phyloP scores from a whole-genome alignment of 92 coral and sea anemone species.

The Zoanthus solanderi region DNA sequence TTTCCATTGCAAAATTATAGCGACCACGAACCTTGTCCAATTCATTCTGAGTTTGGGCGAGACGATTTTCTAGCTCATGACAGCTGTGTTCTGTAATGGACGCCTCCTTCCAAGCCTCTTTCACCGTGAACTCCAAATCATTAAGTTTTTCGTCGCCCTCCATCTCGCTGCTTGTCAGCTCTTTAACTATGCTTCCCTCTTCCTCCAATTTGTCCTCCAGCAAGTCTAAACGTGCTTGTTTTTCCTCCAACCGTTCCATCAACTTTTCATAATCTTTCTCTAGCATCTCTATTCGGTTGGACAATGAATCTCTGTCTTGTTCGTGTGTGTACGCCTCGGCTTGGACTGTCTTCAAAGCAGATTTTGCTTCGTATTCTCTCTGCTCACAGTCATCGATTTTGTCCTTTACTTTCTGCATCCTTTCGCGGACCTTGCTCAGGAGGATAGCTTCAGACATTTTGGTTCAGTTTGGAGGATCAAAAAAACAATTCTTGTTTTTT shows the following conservation, averaged over 20 bases:
- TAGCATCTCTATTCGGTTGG: slow-evolving; percentile 72
- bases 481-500: not conserved
- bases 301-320: slow-evolving; percentile 79
- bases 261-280: slow-evolving; percentile 71
- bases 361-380: slow-evolving; percentile 77
- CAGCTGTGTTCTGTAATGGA: slow-evolving; percentile 66
- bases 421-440: slow-evolving; percentile 79
- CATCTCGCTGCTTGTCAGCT: slow-evolving; percentile 74
- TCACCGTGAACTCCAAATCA: slow-evolving; percentile 65
- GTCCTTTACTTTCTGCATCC: slow-evolving; percentile 86
- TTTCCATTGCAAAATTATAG: slow-evolving; percentile 50
- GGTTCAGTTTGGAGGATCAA: not conserved
- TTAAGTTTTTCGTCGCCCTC: slow-evolving; percentile 80
- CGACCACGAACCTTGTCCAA: slow-evolving; percentile 67
- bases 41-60: slow-evolving; percentile 78
- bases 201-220: slow-evolving; percentile 66
- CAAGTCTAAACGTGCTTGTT: slow-evolving; percentile 55
- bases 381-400: slow-evolving; percentile 84
- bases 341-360: slow-evolving; percentile 65
- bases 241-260: slow-evolving; percentile 54
- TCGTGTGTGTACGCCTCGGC: slow-evolving; percentile 71
- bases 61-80: slow-evolving; percentile 72
- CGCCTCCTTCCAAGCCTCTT: slow-evolving; percentile 71
- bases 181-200: slow-evolving; percentile 73
- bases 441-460: slow-evolving; percentile 41